Evolutionary conservation across 2,888 invertebrate genomes (phyloP), one percentile per base, ranked within the genome.

Genomic region (Atethmia centrago): DNA sequence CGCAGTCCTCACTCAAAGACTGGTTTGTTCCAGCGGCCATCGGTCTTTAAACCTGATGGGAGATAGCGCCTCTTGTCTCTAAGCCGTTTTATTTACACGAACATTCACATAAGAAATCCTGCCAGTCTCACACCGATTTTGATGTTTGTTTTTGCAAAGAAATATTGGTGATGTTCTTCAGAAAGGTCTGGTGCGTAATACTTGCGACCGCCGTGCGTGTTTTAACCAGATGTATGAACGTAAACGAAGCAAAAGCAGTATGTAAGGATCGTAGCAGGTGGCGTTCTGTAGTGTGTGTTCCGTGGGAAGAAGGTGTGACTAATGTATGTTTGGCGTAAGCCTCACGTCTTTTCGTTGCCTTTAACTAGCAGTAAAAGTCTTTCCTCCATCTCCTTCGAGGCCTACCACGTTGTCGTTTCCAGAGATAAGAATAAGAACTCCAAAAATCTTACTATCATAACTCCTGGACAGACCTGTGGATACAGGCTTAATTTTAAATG

Each of bases 21-120:
- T 28, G 75, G 75, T 76, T 76, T 75, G 76, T 61, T 31, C 59
- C 66, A 31, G n/a, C 58, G 74, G 58, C 58, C 75, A 59, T 51
- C 75, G 51, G 59, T 53, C 61, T 67, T 61, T 45, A 61, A 25
- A 76, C 49, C 68, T 31, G 61, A 76, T 76, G 53, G 31, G 7
- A 40, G 76, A 76, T 75, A 66, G n/a, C 36, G 51, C 59, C 28
- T 53, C 25, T 53, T 75, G 74, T 75, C 51, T 75, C n/a, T 31
- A 28, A 64, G 63, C 25, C 21, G 40, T 63, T 73, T 63, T 63
- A 63, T 64, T 19, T 64, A 10, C 56, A 64, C 42, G 4, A 58
- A 63, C 28, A 36, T 25, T 42, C 47, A 16, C 16, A 19, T 19
- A 31, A n/a, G 45, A 61, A 63, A 59, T 45, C 19, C 42, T 25